These are phyloP conservation scores for Sceloporus tristichus DNA, from an alignment of 2,113 vertebrate species.

Conservation along the genomic window DNA sequence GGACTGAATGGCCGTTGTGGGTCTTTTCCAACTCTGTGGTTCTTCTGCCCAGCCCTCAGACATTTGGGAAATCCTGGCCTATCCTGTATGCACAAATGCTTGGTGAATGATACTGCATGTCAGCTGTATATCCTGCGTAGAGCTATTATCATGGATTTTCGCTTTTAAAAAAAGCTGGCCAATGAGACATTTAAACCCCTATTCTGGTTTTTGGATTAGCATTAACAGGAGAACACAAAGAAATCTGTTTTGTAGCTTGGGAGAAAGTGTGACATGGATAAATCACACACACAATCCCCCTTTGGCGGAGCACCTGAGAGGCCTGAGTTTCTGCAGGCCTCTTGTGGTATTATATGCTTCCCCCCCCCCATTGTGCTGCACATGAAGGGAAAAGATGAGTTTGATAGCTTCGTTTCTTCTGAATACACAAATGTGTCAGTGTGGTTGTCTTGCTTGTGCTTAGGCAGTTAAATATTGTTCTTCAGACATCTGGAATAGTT, in stretches of 20 bases:
- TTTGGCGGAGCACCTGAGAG: constrained; percentile 55
- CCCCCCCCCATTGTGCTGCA: constrained; percentile 63
- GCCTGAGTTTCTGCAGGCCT: constrained; percentile 62
- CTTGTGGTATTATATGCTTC: constrained; percentile 14
- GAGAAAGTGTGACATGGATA: constrained; percentile 28
- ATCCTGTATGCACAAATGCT: background rate
- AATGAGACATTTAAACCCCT: constrained; percentile 11
- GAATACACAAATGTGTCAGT: background rate
- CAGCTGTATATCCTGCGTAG: background rate
- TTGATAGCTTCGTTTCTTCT: background rate
- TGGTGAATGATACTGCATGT: background rate
- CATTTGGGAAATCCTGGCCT: background rate
- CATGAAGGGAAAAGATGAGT: constrained; percentile 13
- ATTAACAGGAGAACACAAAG: constrained; percentile 15
- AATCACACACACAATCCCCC: constrained; percentile 54
- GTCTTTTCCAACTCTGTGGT: too few relatives aligned
- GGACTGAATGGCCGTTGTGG: too few relatives aligned
- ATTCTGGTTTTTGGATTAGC: constrained; percentile 73
- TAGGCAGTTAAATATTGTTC: constrained; percentile 50
- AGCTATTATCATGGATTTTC: background rate
- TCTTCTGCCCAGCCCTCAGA: background rate
- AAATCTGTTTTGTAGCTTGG: constrained; percentile 69
- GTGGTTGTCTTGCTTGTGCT: background rate
- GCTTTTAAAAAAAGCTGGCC: constrained; percentile 30
- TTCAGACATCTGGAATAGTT: constrained; percentile 70